phyloP scores from a whole-genome alignment of 2,888 invertebrate genomes.

The Allygus modestus region DNA sequence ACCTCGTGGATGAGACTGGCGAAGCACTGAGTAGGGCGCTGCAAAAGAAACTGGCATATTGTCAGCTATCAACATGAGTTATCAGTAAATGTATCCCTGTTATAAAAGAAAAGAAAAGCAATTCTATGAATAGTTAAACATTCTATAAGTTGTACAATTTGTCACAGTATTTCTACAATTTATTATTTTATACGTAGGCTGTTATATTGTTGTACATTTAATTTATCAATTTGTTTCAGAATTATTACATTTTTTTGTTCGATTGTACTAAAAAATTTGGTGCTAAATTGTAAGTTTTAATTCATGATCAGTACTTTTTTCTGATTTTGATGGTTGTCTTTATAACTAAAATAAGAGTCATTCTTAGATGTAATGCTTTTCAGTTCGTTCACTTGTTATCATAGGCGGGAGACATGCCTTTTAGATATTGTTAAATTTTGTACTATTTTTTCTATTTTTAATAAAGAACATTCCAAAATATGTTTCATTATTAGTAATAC shows the following conservation, averaged over 20 bases:
- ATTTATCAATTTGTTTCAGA: background rate
- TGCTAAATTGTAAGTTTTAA: too few relatives aligned
- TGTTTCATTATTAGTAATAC: too few relatives aligned
- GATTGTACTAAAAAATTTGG: too few relatives aligned
- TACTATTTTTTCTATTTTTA: slow-evolving; percentile 30
- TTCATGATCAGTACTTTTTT: too few relatives aligned
- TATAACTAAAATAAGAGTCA: too few relatives aligned
- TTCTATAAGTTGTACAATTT: background rate
- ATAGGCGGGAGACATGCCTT: background rate
- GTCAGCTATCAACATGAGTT: slow-evolving; percentile 32
- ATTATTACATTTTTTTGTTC: background rate
- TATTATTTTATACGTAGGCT: background rate
- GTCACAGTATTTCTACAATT: background rate
- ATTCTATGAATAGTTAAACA: background rate
- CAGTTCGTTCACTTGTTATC: background rate
- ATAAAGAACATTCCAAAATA: slow-evolving; percentile 33
- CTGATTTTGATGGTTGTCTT: too few relatives aligned
- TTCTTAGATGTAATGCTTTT: background rate
- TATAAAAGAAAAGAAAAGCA: background rate
- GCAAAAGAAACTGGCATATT: slow-evolving; percentile 49
- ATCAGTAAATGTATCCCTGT: background rate
- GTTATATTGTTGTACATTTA: background rate
- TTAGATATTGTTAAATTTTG: slow-evolving; percentile 15
- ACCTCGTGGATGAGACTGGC: slow-evolving; percentile 42
- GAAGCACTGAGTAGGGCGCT: slow-evolving; percentile 26